Evolutionary conservation across 1,140 invertebrate genomes (phyloP), one percentile per base, ranked within the genome.

Genomic region (Drosophila kikkawai): DNA sequence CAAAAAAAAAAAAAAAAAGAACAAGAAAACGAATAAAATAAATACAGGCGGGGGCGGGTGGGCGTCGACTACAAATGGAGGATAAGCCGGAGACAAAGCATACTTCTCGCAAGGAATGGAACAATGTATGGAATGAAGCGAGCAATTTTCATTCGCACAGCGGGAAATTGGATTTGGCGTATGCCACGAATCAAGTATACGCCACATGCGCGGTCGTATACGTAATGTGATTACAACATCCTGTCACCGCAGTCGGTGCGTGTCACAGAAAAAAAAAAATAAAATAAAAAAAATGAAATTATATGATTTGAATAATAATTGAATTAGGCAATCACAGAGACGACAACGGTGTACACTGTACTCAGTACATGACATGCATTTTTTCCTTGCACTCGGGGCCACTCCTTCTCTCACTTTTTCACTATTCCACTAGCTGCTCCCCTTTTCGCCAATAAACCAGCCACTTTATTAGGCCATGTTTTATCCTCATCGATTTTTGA

Each of bases 271-370:
- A 19, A 5, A 19, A 34, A 32, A 34, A n/a, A 74, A 63, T n/a
- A 71, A 69, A 5, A 0, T n/a, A n/a, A 50, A n/a, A 51, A 74
- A 79, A 58, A 88, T 91, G 75, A 75, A 90, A 75, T 90, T 90
- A 82, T 90, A 85, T 90, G 85, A 85, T 90, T 90, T 90, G 85
- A 90, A 90, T 90, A 90, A 82, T 85, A 90, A 90, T 90, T 80
- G 86, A 90, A 90, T 90, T 90, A 90, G 75, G 67, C 79, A 82
- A 82, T 90, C 81, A 90, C 76, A 81, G 67, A 73, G 79, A 70
- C 65, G 66, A 6, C 45, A 22, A 32, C 57, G 22, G 34, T 55
- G 34, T 55, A 9, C 53, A 37, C 36, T 55, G 53, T 55, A 37
- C 51, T 1, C 13, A 11, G 19, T 8, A 13, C 69, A 71, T 50